Evolutionary conservation across 2,888 invertebrate species (phyloP).

Genomic region (Spialia ferax): DNA sequence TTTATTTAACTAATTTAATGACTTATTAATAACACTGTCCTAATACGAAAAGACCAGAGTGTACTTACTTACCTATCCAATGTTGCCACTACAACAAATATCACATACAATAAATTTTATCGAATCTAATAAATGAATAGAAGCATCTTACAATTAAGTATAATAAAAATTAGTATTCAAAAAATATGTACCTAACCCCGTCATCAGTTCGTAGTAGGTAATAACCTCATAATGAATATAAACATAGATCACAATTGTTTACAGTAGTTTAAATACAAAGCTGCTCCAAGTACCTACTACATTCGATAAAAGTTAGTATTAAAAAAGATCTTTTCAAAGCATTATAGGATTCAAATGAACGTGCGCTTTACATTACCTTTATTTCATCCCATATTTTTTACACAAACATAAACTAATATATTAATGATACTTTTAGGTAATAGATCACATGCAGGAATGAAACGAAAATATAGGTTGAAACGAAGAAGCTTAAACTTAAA

Average conservation of each 20-base stretch:
- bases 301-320: slow-evolving; percentile 11
- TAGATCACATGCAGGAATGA: slow-evolving; percentile 35
- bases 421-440: slow-evolving; percentile 7
- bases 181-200: slow-evolving; percentile 1
- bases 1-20: slow-evolving; percentile 5
- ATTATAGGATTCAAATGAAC: slow-evolving; percentile 12
- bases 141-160: slow-evolving; percentile 9
- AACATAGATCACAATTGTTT: slow-evolving; percentile 20
- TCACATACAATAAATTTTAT: slow-evolving; percentile 19
- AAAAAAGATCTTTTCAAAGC: slow-evolving; percentile 25
- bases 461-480: slow-evolving; percentile 24
- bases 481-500: slow-evolving; percentile 18
- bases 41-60: slow-evolving; percentile 7
- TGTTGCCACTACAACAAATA: slow-evolving; percentile 4
- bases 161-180: slow-evolving; percentile 1
- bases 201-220: not conserved
- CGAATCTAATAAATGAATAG: slow-evolving; percentile 7
- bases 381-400: slow-evolving; percentile 9
- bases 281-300: not conserved
- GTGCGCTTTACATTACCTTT: slow-evolving; percentile 26
- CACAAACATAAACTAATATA: slow-evolving; percentile 11
- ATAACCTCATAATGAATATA: not conserved
- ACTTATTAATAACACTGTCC: slow-evolving; percentile 14
- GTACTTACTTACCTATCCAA: too few relatives aligned
- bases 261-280: not conserved